Base-by-base conservation (phyloP, 2,797 vertebrate species). In the Sebastes steindachneri region DNA sequence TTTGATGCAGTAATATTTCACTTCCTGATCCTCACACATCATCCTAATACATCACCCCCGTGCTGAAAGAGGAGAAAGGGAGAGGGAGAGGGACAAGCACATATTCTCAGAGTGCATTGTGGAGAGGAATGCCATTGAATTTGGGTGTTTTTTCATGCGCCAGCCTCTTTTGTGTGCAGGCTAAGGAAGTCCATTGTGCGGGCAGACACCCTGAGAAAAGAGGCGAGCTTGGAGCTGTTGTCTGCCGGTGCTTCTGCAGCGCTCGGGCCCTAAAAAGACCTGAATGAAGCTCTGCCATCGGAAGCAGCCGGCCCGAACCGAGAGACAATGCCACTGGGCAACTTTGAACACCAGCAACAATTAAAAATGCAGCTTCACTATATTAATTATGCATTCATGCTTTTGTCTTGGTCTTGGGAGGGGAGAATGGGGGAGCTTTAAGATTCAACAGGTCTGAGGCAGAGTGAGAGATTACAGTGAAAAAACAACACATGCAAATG, bases 61-160 rank as follows among this genome's bases (percentile, higher is more conserved):
- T 1, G 59, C 75, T 88, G 79, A 84, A 75, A 81, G 75, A 69
- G 57, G 15, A 64, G 68, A 60, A 62, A 65, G 74, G 11, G 68
- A 81, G 79, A 48, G 66, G 64, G 58, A 62, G 72, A 80, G 75
- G 86, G 91, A 89, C 89, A 91, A 88, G 90, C 87, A 88, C 88
- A 88, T 92, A 90, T 94, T 93, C 89, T 89, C 69, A 66, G 79
- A 80, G 85, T 59, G 86, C 70, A 95, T 95, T 95, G 93, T 93
- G 92, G 84, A 81, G 69, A 92, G 94, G 94, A 96, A 95, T 95
- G 95, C 92, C 94, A 95, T 96, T 96, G 93, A 96, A 95, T 94
- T 86, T 94, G 94, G 93, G 69, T 84, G 88, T 93, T 93, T 94
- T 95, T 95, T 95, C 92, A 93, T 90, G 88, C 74, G 66, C 87